Conservation (phyloP, 1,140 invertebrate species). For the Eueides isabella region DNA sequence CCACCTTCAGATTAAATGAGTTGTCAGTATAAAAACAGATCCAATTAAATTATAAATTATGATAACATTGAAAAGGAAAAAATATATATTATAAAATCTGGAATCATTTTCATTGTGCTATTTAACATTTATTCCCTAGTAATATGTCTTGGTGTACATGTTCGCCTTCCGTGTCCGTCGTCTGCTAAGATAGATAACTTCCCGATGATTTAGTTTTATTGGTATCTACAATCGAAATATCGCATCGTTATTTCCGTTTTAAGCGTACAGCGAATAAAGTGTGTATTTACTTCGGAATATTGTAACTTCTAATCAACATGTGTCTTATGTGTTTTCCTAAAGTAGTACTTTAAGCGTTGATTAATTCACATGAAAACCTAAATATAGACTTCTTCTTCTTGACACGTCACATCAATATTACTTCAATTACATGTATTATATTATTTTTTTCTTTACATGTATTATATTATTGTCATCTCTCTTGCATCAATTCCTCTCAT, state of each 20-base stretch:
- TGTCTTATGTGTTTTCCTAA: background rate
- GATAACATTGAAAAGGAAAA: background rate
- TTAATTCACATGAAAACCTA: background rate
- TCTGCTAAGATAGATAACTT: conserved; percentile 76
- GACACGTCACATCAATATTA: background rate
- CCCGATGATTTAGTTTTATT: conserved; percentile 81
- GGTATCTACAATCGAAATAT: conserved; percentile 72
- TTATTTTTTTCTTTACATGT: too few relatives aligned
- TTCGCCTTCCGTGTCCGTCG: conserved; percentile 60
- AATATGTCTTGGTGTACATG: conserved; percentile 71
- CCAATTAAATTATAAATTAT: conserved; percentile 32
- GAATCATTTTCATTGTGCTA: conserved; percentile 59
- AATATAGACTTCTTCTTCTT: background rate
- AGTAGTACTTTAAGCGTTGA: background rate
- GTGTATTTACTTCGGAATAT: background rate
- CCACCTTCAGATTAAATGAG: conserved; percentile 18
- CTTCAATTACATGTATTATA: too few relatives aligned
- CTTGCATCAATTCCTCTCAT: too few relatives aligned
- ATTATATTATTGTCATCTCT: too few relatives aligned
- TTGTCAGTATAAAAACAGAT: conserved; percentile 12
- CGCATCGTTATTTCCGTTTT: conserved; percentile 44
- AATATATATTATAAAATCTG: background rate
- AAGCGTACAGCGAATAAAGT: background rate
- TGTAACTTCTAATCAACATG: background rate
- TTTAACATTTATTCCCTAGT: conserved; percentile 72